Evolutionary conservation across 1,140 invertebrate genomes (phyloP).

Genomic region (Lucilia cuprina): DNA sequence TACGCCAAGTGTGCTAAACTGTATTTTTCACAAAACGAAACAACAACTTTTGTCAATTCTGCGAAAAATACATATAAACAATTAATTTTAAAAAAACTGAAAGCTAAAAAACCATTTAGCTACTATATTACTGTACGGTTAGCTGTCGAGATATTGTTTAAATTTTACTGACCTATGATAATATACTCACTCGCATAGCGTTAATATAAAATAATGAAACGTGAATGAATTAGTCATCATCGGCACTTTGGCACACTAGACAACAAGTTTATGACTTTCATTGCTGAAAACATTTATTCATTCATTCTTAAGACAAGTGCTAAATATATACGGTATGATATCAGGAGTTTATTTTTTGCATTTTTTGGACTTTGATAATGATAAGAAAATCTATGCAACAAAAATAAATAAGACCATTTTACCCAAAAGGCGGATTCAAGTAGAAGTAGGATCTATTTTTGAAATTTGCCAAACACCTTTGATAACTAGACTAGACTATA

Average conservation of each 20-base stretch:
- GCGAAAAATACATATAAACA: background rate
- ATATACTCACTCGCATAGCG: background rate
- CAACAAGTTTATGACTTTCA: background rate
- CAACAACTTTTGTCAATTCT: background rate
- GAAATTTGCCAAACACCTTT: no score
- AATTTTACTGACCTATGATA: conserved; percentile 6
- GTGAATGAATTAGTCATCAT: background rate
- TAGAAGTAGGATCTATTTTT: no score
- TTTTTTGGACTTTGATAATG: no score
- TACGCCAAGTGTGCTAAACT: background rate
- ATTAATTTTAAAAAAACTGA: background rate
- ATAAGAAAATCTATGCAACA: no score
- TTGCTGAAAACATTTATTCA: background rate
- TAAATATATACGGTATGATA: no score
- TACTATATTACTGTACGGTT: background rate
- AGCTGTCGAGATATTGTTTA: background rate
- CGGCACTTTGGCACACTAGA: background rate
- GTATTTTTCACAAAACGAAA: background rate
- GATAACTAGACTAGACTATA: no score
- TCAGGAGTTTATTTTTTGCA: no score
- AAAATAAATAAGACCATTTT: no score
- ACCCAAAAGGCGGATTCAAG: no score
- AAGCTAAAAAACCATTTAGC: background rate
- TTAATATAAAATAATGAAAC: background rate
- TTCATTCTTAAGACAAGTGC: background rate